Evolutionary conservation across 2,113 vertebrate genomes (phyloP), one percentile per base, ranked within the genome.

Genomic region (Pelusios castaneus): DNA sequence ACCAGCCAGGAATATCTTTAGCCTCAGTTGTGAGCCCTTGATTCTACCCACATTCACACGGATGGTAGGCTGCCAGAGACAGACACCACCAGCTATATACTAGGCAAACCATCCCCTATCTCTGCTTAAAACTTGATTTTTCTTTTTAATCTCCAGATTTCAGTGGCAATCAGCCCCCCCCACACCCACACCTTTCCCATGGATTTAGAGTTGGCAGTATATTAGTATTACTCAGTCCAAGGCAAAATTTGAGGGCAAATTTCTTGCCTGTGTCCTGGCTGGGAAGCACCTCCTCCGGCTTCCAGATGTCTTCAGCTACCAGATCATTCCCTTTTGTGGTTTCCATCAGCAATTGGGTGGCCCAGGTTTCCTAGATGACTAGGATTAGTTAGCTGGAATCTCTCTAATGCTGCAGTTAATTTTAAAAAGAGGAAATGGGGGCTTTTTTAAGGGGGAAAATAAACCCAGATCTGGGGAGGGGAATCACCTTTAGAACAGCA

Each of bases 381-480:
- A 17, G 51, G 51, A 52, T 49, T 49, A 56, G 25, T 27, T 29
- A 58, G 25, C 56, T 60, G 12, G 56, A 29, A 31, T 60, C 56
- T 27, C 56, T 31, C 27, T 11, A 14, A 31, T 31, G 56, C 27
- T 6, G 5, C 56, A 31, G 5, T 27, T 60, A 5, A 6, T 29
- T n/a, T 31, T 14, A 60, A 6, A 34, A 31, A 27, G 29, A 31
- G 14, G 58, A 34, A 60, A 16, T 27, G 29, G 58, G 29, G 3
- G 58, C 12, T 2, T 31, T 31, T 29, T 16, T 13, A 31, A 27
- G 6, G 29, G 29, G 58, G 58, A 3, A 60, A 7, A 16, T 67
- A 67, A n/a, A 9, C 60, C 3, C 34, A 9, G 60, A 34, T 27
- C 25, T 8, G 14, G 13, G 17, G 0, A 22, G 2, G 4, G 2